These are phyloP conservation scores for Cataglyphis albicans DNA, from an alignment of 2,888 invertebrate species.

Conservation along the genomic window DNA sequence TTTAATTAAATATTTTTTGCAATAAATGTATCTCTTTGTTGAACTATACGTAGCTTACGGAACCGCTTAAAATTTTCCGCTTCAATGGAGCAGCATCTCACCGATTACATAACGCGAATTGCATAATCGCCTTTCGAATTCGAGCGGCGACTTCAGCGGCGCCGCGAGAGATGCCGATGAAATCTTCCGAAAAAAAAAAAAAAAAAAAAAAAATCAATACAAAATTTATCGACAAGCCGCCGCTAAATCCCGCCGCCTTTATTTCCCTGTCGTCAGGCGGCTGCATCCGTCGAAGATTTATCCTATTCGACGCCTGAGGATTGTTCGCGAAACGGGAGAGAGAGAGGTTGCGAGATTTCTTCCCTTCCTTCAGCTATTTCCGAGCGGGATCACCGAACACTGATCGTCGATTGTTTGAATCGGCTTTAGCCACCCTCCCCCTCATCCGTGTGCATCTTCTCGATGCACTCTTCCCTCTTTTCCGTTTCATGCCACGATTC, in stretches of 20 bases:
- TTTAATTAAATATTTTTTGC: not conserved
- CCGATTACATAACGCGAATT: conserved; percentile 26
- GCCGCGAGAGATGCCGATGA: not conserved
- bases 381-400: conserved; percentile 75
- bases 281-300: conserved; percentile 60
- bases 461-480: conserved; percentile 20
- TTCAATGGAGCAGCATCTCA: not conserved
- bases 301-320: conserved; percentile 63
- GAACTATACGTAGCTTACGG: not conserved
- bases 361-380: conserved; percentile 61
- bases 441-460: conserved; percentile 44
- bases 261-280: conserved; percentile 39
- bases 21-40: not conserved
- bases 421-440: conserved; percentile 70
- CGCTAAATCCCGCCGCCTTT: conserved; percentile 36
- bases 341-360: conserved; percentile 22
- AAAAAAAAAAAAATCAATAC: conserved; percentile 13
- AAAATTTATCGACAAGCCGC: conserved; percentile 48
- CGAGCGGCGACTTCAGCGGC: not conserved
- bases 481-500: conserved; percentile 17
- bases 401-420: conserved; percentile 78
- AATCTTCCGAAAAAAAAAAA: conserved; percentile 30
- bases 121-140: conserved; percentile 13
- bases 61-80: conserved; percentile 1
- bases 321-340: conserved; percentile 46